These are phyloP conservation scores for Sapajus apella DNA, from an alignment of 2,113 vertebrate species.

Conservation along the genomic window DNA sequence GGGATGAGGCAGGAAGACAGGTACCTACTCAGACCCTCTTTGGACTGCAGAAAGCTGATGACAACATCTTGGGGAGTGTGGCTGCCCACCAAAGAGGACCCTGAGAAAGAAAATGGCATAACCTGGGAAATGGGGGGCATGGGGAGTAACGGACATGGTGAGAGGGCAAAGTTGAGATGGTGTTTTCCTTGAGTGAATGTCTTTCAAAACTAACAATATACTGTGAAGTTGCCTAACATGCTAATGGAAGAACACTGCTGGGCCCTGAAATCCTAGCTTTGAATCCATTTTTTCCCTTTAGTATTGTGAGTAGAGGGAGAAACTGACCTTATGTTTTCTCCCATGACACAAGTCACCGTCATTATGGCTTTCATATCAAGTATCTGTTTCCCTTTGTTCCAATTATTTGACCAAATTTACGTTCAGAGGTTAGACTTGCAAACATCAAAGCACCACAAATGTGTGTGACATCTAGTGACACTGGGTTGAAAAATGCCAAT, in stretches of 20 bases:
- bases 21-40: background rate
- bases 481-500: constrained; percentile 88
- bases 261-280: constrained; percentile 68
- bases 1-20: background rate
- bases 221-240: constrained; percentile 77
- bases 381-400: constrained; percentile 82
- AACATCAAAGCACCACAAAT: constrained; percentile 86
- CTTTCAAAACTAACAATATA: constrained; percentile 77
- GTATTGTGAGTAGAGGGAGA: constrained; percentile 67
- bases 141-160: constrained; percentile 33
- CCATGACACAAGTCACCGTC: constrained; percentile 74
- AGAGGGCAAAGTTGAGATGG: constrained; percentile 46
- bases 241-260: constrained; percentile 63
- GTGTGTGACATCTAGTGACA: constrained; percentile 85
- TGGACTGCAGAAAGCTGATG: constrained; percentile 20
- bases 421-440: constrained; percentile 79
- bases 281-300: constrained; percentile 75
- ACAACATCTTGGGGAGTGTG: constrained; percentile 22
- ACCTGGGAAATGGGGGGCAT: background rate
- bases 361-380: constrained; percentile 81
- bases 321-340: constrained; percentile 64
- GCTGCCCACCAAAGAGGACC: constrained; percentile 69
- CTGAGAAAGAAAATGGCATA: constrained; percentile 81
- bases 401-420: constrained; percentile 77
- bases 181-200: constrained; percentile 66